These are phyloP conservation scores for Himalopsyche tibetana DNA, from an alignment of 2,888 invertebrate genomes.

Conservation along the genomic window DNA sequence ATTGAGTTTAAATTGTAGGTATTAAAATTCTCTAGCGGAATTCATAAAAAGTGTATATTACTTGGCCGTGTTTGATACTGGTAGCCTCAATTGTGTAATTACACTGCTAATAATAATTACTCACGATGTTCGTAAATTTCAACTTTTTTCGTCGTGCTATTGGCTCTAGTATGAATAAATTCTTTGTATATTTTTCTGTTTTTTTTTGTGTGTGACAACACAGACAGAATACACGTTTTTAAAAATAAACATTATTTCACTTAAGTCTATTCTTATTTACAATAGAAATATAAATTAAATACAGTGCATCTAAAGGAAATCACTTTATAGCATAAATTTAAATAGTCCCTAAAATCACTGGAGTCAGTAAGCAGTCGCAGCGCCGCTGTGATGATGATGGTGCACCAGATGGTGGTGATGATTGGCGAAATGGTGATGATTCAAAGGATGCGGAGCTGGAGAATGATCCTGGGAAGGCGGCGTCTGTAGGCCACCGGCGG, in stretches of 20 bases:
- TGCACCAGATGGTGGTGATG: conserved; percentile 82
- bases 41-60: no score
- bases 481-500: conserved; percentile 80
- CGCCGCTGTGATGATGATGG: conserved; percentile 78
- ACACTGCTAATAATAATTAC: no score
- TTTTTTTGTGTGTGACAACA: no score
- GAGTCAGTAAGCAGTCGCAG: conserved; percentile 87
- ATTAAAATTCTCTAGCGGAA: no score
- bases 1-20: no score
- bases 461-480: conserved; percentile 83
- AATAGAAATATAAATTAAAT: conserved; percentile 52
- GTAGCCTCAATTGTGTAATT: no score
- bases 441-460: conserved; percentile 76
- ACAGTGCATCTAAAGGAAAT: conserved; percentile 35
- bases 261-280: neutral
- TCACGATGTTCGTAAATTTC: no score
- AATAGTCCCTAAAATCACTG: conserved; percentile 75
- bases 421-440: conserved; percentile 76
- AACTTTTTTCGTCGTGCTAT: no score
- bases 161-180: no score
- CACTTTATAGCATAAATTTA: conserved; percentile 12
- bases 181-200: no score
- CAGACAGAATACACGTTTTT: neutral
- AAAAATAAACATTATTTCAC: neutral
- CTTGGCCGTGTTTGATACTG: no score